phyloP scores from a whole-genome alignment of 2,113 vertebrate species.

The Burhinus oedicnemus region DNA sequence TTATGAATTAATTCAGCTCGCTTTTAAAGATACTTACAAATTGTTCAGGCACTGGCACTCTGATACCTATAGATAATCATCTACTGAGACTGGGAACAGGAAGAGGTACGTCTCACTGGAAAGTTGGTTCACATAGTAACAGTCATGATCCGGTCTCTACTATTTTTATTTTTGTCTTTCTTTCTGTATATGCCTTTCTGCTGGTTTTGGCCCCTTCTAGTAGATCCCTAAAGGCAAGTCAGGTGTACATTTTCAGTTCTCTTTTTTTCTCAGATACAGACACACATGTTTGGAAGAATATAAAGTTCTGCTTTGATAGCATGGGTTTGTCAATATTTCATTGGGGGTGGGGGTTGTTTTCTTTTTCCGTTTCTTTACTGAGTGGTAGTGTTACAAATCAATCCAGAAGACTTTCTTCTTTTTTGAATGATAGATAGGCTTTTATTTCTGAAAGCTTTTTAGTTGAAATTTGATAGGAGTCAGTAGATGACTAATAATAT shows the following conservation, averaged over 20 bases:
- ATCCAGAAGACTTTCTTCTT: not conserved
- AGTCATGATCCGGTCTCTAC: not conserved
- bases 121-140: not conserved
- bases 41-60: not conserved
- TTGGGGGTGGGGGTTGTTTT: not conserved
- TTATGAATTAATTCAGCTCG: rapidly evolving
- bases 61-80: not conserved
- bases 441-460: not conserved
- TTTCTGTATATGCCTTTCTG: not conserved
- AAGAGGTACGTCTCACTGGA: not conserved
- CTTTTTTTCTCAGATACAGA: not conserved
- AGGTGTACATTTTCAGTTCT: not conserved
- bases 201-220: not conserved
- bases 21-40: not conserved
- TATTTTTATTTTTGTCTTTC: not conserved
- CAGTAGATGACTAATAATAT: not conserved
- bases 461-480: not conserved
- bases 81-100: rapidly evolving
- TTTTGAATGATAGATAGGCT: not conserved
- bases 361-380: not conserved
- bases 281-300: not conserved
- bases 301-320: not conserved
- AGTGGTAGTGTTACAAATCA: not conserved
- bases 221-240: not conserved
- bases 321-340: rapidly evolving